phyloP scores from a whole-genome alignment of 2,888 invertebrate species.

The Macrostomum cliftonense region DNA sequence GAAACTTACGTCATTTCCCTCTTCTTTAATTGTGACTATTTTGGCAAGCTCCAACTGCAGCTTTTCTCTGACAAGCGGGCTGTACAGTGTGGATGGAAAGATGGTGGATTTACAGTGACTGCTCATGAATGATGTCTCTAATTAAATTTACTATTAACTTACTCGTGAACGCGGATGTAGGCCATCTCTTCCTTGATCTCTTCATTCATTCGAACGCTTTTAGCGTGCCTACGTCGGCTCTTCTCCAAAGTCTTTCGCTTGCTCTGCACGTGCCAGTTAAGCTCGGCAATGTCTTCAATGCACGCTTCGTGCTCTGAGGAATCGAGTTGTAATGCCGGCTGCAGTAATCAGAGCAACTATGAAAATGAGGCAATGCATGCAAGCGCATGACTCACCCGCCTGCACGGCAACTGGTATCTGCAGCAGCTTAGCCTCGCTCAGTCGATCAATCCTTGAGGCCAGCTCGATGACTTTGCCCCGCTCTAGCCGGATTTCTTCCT shows the following conservation, averaged over 20 bases:
- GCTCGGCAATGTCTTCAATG: slow-evolving; percentile 29
- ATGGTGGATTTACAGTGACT: too few relatives aligned
- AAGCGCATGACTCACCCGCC: slow-evolving; percentile 18
- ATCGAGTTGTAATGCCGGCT: too few relatives aligned
- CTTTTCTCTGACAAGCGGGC: slow-evolving; percentile 33
- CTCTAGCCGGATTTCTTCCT: slow-evolving; percentile 19
- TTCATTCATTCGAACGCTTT: slow-evolving; percentile 24
- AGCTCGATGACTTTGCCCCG: slow-evolving; percentile 19
- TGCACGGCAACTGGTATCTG: slow-evolving; percentile 30
- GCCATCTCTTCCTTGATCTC: slow-evolving; percentile 29
- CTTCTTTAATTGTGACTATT: slow-evolving; percentile 29
- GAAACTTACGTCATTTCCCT: slow-evolving; percentile 25
- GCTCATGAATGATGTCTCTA: too few relatives aligned
- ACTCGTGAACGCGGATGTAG: slow-evolving; percentile 28
- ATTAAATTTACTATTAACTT: too few relatives aligned
- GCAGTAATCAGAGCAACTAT: background rate
- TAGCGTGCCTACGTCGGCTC: slow-evolving; percentile 20
- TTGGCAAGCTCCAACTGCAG: slow-evolving; percentile 28
- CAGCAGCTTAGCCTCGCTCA: slow-evolving; percentile 19
- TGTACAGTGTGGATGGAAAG: too few relatives aligned
- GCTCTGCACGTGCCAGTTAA: slow-evolving; percentile 33
- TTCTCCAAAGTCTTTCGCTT: slow-evolving; percentile 20
- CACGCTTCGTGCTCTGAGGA: slow-evolving; percentile 25
- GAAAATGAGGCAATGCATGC: background rate
- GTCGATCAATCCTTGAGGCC: slow-evolving; percentile 21